Base-by-base conservation (phyloP, 2,113 vertebrate species). In the Lontra canadensis region DNA sequence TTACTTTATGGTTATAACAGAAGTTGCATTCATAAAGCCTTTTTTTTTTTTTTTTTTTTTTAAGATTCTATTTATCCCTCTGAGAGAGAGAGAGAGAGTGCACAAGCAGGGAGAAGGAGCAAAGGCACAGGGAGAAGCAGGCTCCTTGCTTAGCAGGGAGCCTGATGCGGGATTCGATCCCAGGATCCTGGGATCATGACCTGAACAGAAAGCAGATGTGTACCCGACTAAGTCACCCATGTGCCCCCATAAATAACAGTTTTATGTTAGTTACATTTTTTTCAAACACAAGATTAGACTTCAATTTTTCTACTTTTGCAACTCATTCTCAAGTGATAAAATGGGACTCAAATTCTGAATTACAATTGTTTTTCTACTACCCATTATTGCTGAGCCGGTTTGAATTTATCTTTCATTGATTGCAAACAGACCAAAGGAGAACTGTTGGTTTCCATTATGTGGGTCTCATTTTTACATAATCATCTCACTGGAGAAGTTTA, bases 11-110 rank as follows among this genome's bases (percentile, higher is more conserved):
- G 15, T 88, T 83, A 89, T 79, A 90, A 85, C 23, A 94, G 81
- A 98, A 92, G 55, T 85, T 90, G 20, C 12, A 89, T 34, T 96
- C n/a, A 84, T 25, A 85, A 84, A 82, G 97, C 3, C 59, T 96
- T 94, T 95, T 61, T 59, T 96, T 94, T 95, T 61, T 11, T 61
- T 59, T 25, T 25, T 61, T 61, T 59, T 59, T 59, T 52, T 17
- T 9, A 61, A 61, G 59, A 61, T 61, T 61, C 59, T 61, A 61
- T 61, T 26, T 61, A 61, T 61, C 59, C 59, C 26, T 61, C 10
- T 61, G 59, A 61, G 59, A 26, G 59, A 61, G 57, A 59, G 21
- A 61, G 23, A 61, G 23, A 20, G 55, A 57, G 20, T 20, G 20
- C 25, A 10, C 59, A 61, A 61, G 59, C 25, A 61, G 59, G 59